Evolutionary conservation across 53 echinoderm and acorn worm genomes (phyloP).

Genomic region (Stichopus horrens): DNA sequence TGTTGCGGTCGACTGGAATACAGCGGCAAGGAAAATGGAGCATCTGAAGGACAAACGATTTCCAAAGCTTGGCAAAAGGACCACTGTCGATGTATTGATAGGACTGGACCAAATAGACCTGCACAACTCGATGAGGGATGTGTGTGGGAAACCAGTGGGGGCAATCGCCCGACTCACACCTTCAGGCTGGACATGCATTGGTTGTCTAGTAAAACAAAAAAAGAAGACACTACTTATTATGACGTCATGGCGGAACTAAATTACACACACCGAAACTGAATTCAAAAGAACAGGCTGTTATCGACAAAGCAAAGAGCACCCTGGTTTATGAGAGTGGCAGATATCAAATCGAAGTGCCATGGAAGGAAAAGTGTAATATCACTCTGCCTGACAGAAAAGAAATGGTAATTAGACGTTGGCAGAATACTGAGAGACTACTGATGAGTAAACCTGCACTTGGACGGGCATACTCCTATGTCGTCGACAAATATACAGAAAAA

Average conservation of each 20-base stretch:
- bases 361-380: constrained; percentile 9
- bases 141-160: constrained; percentile 28
- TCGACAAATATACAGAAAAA: background rate
- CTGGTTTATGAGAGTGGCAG: background rate
- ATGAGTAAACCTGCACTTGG: constrained; percentile 1
- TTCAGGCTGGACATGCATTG: constrained; percentile 43
- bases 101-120: background rate
- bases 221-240: background rate
- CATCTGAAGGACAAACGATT: constrained; percentile 32
- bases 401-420: constrained; percentile 20
- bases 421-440: constrained; percentile 1
- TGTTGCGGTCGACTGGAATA: constrained; percentile 10
- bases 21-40: background rate
- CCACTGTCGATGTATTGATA: constrained; percentile 28
- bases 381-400: background rate
- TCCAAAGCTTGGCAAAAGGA: background rate
- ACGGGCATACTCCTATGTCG: background rate
- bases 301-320: background rate
- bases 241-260: too few relatives aligned
- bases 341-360: constrained; percentile 39
- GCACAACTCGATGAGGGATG: constrained; percentile 16
- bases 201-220: background rate
- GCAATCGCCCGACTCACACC: constrained; percentile 35
- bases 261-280: background rate
- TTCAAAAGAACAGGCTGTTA: background rate